Evolutionary conservation across 2,888 invertebrate genomes (phyloP).

Genomic region (Chelonus formosanus): DNA sequence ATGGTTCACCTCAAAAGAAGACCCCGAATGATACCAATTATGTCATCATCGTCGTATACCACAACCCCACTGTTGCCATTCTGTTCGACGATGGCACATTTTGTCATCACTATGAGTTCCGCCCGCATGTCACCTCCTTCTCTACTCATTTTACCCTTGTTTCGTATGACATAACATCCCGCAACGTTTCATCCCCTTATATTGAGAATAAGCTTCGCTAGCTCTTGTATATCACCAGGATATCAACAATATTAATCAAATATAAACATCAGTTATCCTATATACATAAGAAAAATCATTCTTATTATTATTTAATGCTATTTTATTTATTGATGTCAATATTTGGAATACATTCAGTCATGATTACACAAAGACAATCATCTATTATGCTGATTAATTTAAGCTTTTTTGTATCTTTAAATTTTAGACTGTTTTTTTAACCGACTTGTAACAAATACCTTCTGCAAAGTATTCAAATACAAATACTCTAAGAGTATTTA

Average conservation of each 20-base stretch:
- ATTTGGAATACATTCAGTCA: no score
- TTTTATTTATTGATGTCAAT: no score
- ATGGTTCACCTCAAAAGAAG: conserved; percentile 58
- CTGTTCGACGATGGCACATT: conserved; percentile 39
- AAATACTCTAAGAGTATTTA: no score
- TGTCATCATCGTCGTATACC: conserved; percentile 52
- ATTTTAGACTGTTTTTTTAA: no score
- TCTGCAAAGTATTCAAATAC: no score
- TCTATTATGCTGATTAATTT: no score
- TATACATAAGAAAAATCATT: neutral
- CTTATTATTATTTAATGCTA: neutral
- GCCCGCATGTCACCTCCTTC: conserved; percentile 55
- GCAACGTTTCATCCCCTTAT: conserved; percentile 7
- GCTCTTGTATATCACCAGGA: neutral
- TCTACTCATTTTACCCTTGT: conserved; percentile 40
- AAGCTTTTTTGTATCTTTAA: no score
- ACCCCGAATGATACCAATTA: conserved; percentile 60
- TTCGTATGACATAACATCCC: conserved; percentile 22
- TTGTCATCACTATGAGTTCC: conserved; percentile 44
- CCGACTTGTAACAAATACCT: no score
- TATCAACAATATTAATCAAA: conserved; percentile 1
- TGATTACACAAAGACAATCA: no score
- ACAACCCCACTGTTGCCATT: conserved; percentile 29
- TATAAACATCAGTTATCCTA: neutral
- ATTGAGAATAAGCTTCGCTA: neutral